phyloP scores from a whole-genome alignment of 2,113 vertebrate species.

The Alligator sinensis region DNA sequence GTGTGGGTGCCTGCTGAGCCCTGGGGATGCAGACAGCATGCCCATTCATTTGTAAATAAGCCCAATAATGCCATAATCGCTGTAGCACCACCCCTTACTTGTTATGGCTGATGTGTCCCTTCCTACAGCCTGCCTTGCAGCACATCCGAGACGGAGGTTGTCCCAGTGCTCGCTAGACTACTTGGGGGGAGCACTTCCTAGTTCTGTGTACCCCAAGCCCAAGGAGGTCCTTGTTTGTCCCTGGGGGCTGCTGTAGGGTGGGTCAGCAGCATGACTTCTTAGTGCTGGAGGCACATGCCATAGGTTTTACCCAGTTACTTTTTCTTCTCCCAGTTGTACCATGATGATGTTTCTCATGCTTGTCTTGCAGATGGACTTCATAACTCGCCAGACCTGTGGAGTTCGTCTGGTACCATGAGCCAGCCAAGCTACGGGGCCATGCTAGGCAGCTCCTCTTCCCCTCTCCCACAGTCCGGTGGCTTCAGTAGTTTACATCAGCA shows the following conservation, averaged over 20 bases:
- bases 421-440: constrained; percentile 91
- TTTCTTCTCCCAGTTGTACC: too few species aligned
- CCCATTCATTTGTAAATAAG: background rate
- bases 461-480: constrained; percentile 86
- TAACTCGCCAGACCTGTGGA: constrained; percentile 88
- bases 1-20: background rate
- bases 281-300: too few species aligned
- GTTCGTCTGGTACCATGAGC: constrained; percentile 85
- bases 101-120: background rate
- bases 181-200: background rate
- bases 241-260: too few species aligned
- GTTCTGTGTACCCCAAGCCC: background rate
- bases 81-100: background rate
- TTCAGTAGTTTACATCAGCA: constrained; percentile 93
- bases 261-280: too few species aligned
- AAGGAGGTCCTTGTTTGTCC: too few species aligned
- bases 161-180: background rate
- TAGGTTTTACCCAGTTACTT: too few species aligned
- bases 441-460: constrained; percentile 87
- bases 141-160: background rate
- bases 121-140: background rate
- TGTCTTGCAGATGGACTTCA: constrained; percentile 78
- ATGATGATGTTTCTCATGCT: background rate
- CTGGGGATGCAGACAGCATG: background rate
- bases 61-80: background rate